Conservation (phyloP, 2,113 vertebrate genomes). For the Bufo bufo region DNA sequence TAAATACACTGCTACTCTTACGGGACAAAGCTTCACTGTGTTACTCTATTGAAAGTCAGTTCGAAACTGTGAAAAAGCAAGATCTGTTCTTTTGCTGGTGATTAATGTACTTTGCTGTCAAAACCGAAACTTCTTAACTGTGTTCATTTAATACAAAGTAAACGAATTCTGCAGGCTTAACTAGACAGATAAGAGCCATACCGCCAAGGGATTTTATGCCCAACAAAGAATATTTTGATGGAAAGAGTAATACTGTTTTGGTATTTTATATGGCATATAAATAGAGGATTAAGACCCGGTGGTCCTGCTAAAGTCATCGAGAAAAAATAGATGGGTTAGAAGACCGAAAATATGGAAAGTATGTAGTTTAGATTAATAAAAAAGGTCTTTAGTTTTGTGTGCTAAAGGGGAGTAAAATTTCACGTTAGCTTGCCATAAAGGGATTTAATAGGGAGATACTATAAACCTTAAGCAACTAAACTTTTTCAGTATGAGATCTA, state of each 20-base stretch:
- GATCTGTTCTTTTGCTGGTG: slow-evolving; percentile 80
- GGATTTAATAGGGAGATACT: neutral
- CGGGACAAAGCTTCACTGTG: slow-evolving; percentile 83
- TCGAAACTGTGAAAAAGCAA: slow-evolving; percentile 83
- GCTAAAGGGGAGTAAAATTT: neutral
- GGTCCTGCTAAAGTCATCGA: neutral
- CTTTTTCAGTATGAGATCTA: neutral
- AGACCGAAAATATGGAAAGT: neutral
- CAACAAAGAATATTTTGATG: slow-evolving; percentile 91
- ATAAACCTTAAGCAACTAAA: neutral
- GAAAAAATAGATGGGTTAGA: slow-evolving; percentile 8
- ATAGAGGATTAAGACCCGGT: slow-evolving; percentile 65
- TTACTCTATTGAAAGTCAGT: slow-evolving; percentile 79
- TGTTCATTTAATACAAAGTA: slow-evolving; percentile 85
- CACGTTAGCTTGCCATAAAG: neutral
- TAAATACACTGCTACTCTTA: slow-evolving; percentile 80
- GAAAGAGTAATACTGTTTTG: slow-evolving; percentile 72
- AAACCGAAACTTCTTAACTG: slow-evolving; percentile 82
- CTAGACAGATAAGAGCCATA: slow-evolving; percentile 79
- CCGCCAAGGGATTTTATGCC: slow-evolving; percentile 79
- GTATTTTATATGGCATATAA: slow-evolving; percentile 83
- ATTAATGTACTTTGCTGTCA: slow-evolving; percentile 87
- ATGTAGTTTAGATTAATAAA: slow-evolving; percentile 9
- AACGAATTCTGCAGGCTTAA: slow-evolving; percentile 80
- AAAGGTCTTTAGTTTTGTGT: neutral